Percentiles rank a stretch among this genome's conserved stretches.
phyloP scores from a whole-genome alignment of 2,797 vertebrate genomes.

The Kryptolebias ocellatus region DNA sequence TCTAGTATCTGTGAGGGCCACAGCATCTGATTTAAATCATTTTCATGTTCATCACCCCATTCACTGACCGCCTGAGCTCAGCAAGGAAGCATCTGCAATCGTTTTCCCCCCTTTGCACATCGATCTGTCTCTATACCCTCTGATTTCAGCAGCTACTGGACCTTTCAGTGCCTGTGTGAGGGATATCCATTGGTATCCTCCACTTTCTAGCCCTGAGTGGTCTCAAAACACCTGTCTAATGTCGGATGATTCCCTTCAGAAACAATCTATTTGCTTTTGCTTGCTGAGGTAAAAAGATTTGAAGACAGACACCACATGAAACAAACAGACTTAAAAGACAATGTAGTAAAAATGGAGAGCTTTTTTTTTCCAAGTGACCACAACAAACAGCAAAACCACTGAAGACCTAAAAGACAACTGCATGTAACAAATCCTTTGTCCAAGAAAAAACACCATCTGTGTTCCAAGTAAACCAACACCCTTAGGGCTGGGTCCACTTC shows the following conservation, averaged over 20 bases:
- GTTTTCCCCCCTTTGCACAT: slow-evolving; percentile 23
- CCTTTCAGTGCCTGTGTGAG: slow-evolving; percentile 1
- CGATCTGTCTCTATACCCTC: slow-evolving; percentile 25
- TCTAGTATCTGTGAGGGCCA: slow-evolving; percentile 22
- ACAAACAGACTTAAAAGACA: slow-evolving; percentile 53
- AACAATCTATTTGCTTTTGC: slow-evolving; percentile 61
- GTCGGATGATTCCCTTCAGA: slow-evolving; percentile 29
- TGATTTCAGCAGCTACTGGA: slow-evolving; percentile 22
- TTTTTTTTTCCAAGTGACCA: slow-evolving; percentile 33
- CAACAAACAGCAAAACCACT: slow-evolving; percentile 47
- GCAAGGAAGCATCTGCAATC: slow-evolving; percentile 37
- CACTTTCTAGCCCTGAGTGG: slow-evolving; percentile 37
- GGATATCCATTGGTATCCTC: slow-evolving; percentile 34
- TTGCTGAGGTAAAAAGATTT: slow-evolving; percentile 47
- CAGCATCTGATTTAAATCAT: slow-evolving; percentile 34
- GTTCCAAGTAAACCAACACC: slow-evolving; percentile 11
- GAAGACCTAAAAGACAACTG: slow-evolving; percentile 27
- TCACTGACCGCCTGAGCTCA: slow-evolving; percentile 6
- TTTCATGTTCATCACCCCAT: slow-evolving; percentile 36
- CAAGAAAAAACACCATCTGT: no score
- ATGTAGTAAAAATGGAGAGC: slow-evolving; percentile 23
- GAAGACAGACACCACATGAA: slow-evolving; percentile 63
- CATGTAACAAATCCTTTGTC: slow-evolving; percentile 19
- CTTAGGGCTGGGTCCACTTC: slow-evolving; percentile 9
- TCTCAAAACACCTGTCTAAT: slow-evolving; percentile 56